Percentiles rank a stretch among this genome's conserved stretches.
Evolutionary conservation across 1,140 invertebrate species (phyloP).

Genomic region (Zaprionus vittiger): DNA sequence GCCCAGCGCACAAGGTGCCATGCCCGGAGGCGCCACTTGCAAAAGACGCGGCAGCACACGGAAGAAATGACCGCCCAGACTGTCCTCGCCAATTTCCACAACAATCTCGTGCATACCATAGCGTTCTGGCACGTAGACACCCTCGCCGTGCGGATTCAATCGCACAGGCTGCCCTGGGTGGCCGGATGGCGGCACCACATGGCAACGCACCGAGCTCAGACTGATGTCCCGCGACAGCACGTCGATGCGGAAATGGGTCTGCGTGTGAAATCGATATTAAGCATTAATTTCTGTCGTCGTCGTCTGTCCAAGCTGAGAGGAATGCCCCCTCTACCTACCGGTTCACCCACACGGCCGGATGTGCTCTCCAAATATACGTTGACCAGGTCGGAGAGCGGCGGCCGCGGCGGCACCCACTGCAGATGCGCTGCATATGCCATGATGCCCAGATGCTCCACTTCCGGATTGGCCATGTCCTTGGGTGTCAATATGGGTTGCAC

Average conservation of each 20-base stretch:
- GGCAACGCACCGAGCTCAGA: slow-evolving; percentile 90
- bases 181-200: slow-evolving; percentile 92
- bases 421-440: slow-evolving; percentile 97
- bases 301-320: neutral
- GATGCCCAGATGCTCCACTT: slow-evolving; percentile 97
- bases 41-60: slow-evolving; percentile 93
- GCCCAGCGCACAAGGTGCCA: slow-evolving; percentile 97
- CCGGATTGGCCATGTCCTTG: slow-evolving; percentile 96
- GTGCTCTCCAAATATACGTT: slow-evolving; percentile 91
- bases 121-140: slow-evolving; percentile 94
- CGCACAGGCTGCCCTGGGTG: slow-evolving; percentile 86
- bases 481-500: slow-evolving; percentile 95
- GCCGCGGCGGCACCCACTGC: slow-evolving; percentile 93
- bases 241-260: slow-evolving; percentile 93
- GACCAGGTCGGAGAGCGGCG: slow-evolving; percentile 91
- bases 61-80: slow-evolving; percentile 89
- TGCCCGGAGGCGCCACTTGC: slow-evolving; percentile 94
- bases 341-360: slow-evolving; percentile 92
- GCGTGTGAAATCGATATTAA: slow-evolving; percentile 74
- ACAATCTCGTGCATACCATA: slow-evolving; percentile 95
- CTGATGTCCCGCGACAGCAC: slow-evolving; percentile 92
- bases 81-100: slow-evolving; percentile 87
- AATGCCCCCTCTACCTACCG: slow-evolving; percentile 86
- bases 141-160: slow-evolving; percentile 89
- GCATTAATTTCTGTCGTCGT: slow-evolving; percentile 45